A percentile compares a stretch with the other conserved stretches of the same genome.
phyloP scores from a whole-genome alignment of 2,888 invertebrate genomes.

The Harpagoxenus sublaevis region DNA sequence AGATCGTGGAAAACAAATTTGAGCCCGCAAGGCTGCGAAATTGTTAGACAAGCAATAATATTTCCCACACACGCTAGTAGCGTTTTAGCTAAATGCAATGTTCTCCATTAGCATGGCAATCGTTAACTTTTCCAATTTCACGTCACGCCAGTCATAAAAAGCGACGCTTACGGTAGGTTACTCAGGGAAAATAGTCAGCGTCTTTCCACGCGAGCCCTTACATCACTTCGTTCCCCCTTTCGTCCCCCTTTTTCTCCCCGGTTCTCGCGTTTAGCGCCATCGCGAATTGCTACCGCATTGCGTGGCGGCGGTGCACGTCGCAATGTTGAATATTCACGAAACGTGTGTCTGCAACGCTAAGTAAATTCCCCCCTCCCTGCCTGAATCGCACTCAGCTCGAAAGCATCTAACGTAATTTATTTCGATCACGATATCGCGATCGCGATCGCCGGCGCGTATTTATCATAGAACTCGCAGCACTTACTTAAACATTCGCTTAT shows the following conservation, averaged over 20 bases:
- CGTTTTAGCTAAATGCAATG: constrained; percentile 22
- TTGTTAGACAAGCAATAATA: constrained; percentile 18
- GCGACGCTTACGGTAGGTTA: neutral
- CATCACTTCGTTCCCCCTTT: neutral
- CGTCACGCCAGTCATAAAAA: constrained; percentile 36
- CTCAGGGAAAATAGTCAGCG: constrained; percentile 6
- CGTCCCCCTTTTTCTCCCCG: neutral
- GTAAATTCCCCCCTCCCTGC: constrained; percentile 10
- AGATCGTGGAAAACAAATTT: neutral
- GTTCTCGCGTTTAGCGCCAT: constrained; percentile 57
- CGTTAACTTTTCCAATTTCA: constrained; percentile 44
- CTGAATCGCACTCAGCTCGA: constrained; percentile 10
- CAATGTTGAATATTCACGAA: constrained; percentile 72
- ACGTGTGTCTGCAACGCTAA: constrained; percentile 47
- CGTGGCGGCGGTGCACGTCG: constrained; percentile 70
- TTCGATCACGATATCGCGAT: constrained; percentile 31
- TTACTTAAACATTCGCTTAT: neutral
- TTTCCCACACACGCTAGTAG: neutral
- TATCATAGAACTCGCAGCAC: neutral
- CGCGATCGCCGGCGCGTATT: constrained; percentile 4
- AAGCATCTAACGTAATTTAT: constrained; percentile 34
- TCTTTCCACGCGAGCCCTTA: constrained; percentile 31
- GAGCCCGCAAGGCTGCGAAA: neutral
- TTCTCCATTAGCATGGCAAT: constrained; percentile 23
- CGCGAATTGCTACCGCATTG: constrained; percentile 72